Percentiles rank a stretch among this genome's conserved stretches.
phyloP scores from a whole-genome alignment of 2,888 invertebrate genomes.

The Amphipoea oculea region DNA sequence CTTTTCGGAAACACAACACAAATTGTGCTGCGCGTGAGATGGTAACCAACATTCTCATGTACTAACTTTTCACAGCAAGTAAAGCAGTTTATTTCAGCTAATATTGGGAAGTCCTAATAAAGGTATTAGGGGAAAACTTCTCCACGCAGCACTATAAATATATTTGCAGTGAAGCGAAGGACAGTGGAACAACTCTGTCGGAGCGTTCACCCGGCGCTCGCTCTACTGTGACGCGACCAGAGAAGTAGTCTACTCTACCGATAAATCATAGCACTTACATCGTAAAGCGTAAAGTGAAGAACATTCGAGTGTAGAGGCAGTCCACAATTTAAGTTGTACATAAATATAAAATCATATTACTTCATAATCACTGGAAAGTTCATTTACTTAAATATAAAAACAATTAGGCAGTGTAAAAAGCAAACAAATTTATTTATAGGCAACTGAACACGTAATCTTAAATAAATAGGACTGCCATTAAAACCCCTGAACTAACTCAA shows the following conservation, averaged over 20 bases:
- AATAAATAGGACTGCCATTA: conserved; percentile 82
- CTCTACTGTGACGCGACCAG: conserved; percentile 85
- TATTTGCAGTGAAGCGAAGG: conserved; percentile 84
- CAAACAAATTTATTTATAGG: conserved; percentile 71
- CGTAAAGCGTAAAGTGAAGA: conserved; percentile 80
- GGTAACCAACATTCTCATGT: conserved; percentile 60
- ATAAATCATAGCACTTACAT: conserved; percentile 82
- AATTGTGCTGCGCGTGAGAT: conserved; percentile 89
- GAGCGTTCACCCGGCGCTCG: conserved; percentile 68
- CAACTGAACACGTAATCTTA: conserved; percentile 67
- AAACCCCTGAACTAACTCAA: conserved; percentile 88
- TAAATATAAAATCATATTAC: conserved; percentile 68
- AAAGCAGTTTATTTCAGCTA: conserved; percentile 65
- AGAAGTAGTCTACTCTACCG: conserved; percentile 85
- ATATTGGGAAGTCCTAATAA: conserved; percentile 60
- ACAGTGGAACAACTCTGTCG: conserved; percentile 57
- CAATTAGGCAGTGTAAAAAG: conserved; percentile 75
- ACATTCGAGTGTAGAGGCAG: conserved; percentile 86
- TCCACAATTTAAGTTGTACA: conserved; percentile 76
- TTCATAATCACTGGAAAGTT: conserved; percentile 75
- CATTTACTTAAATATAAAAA: conserved; percentile 74
- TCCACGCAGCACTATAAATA: conserved; percentile 73
- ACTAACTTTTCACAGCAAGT: conserved; percentile 66
- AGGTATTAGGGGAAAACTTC: conserved; percentile 64
- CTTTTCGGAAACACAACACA: conserved; percentile 97